Evolutionary conservation across 2,888 invertebrate genomes (phyloP).

Genomic region (Chrysolina americana): DNA sequence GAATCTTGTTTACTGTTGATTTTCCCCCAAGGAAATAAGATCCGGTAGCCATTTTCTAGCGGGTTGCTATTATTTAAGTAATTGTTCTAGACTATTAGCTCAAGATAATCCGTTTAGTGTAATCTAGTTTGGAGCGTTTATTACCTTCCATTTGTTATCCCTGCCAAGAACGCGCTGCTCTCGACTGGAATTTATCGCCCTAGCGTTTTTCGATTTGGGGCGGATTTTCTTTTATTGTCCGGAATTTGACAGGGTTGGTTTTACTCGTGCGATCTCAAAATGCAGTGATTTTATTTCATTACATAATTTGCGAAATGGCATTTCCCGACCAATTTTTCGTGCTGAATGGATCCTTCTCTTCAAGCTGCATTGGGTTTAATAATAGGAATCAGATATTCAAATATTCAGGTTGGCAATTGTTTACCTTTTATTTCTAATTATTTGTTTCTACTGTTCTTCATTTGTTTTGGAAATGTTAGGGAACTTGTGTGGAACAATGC

Average conservation of each 20-base stretch:
- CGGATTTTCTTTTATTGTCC: not conserved
- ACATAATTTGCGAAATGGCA: too few species aligned
- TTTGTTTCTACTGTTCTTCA: too few species aligned
- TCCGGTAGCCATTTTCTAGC: slow-evolving; percentile 68
- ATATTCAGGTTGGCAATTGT: too few species aligned
- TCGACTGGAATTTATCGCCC: slow-evolving; percentile 32
- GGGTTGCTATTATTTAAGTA: slow-evolving; percentile 69
- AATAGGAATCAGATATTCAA: too few species aligned
- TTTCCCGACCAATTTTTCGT: too few species aligned
- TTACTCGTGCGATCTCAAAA: not conserved
- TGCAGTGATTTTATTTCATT: too few species aligned
- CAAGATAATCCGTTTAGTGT: slow-evolving; percentile 68
- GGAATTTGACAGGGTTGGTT: not conserved
- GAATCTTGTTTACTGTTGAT: slow-evolving; percentile 65
- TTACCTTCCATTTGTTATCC: slow-evolving; percentile 53
- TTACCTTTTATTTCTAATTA: too few species aligned
- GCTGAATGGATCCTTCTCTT: too few species aligned
- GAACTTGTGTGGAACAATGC: too few species aligned
- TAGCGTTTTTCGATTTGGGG: slow-evolving; percentile 17
- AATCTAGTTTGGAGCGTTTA: slow-evolving; percentile 64
- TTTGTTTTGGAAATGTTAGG: too few species aligned
- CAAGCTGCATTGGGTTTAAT: too few species aligned
- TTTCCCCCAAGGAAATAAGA: slow-evolving; percentile 68
- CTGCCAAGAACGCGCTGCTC: slow-evolving; percentile 3
- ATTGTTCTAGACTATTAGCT: slow-evolving; percentile 68